Conservation (phyloP, 2,113 vertebrate species). For the Pterocles orientalis region DNA sequence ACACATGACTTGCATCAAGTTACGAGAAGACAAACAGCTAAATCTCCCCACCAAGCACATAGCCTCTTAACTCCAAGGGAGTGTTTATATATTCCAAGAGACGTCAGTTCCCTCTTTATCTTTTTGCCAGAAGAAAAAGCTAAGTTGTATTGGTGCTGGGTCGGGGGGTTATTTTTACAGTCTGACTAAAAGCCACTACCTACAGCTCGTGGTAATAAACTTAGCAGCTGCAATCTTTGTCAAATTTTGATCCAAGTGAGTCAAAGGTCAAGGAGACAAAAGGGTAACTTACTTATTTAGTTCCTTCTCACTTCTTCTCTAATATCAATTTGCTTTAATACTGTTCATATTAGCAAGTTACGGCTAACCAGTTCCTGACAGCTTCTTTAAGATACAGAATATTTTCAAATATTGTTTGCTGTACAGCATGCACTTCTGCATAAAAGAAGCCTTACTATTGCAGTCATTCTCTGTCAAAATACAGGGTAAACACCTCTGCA, state of each 20-base stretch:
- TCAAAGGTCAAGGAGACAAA: constrained; percentile 71
- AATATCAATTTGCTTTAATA: not conserved
- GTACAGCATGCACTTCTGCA: not conserved
- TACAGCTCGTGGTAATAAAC: constrained; percentile 56
- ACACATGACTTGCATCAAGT: constrained; percentile 39
- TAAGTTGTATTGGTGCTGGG: not conserved
- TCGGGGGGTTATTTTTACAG: constrained; percentile 61
- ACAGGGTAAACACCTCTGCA: not conserved
- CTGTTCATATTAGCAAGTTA: not conserved
- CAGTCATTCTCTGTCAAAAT: not conserved
- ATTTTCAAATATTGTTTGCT: not conserved
- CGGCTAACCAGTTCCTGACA: not conserved
- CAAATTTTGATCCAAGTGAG: constrained; percentile 66
- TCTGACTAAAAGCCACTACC: constrained; percentile 62
- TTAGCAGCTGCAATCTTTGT: constrained; percentile 31
- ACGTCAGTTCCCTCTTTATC: constrained; percentile 61
- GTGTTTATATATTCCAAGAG: constrained; percentile 69
- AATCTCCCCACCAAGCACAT: constrained; percentile 32
- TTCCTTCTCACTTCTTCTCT: not conserved
- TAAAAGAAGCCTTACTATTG: not conserved
- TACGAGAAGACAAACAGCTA: constrained; percentile 29
- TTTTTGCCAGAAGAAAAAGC: constrained; percentile 45
- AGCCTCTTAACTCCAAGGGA: constrained; percentile 4
- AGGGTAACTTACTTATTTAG: constrained; percentile 16
- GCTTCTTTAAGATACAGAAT: not conserved